Evolutionary conservation across 2,113 vertebrate genomes (phyloP).

Genomic region (human (Homo sapiens)): DNA sequence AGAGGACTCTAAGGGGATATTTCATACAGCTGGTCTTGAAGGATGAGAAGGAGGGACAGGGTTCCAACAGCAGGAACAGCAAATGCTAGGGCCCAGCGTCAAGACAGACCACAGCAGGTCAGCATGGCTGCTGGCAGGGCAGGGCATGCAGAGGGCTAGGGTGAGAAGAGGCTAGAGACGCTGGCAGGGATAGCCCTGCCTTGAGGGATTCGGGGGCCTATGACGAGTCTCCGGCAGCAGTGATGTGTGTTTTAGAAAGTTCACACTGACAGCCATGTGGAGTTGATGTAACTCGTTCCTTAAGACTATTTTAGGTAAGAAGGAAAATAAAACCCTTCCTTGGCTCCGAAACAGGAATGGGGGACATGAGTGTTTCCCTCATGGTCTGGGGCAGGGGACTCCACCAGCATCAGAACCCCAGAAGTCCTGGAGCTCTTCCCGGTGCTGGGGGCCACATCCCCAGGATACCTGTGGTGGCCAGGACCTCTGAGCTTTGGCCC

Average conservation of each 20-base stretch:
- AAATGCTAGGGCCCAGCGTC: neutral
- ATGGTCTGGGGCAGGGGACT: neutral
- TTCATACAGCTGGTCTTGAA: neutral
- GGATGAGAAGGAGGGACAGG: rapidly evolving
- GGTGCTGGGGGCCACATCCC: rapidly evolving
- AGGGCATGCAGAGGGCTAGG: rapidly evolving
- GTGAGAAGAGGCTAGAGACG: neutral
- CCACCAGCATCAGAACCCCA: neutral
- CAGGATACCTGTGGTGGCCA: rapidly evolving
- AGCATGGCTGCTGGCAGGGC: neutral
- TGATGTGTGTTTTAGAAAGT: neutral
- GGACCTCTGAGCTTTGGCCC: neutral
- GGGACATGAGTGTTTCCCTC: neutral
- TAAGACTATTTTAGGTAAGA: neutral
- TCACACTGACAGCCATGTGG: neutral
- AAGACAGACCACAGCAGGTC: neutral
- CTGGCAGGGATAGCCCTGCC: neutral
- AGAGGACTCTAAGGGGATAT: neutral
- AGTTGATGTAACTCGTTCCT: neutral
- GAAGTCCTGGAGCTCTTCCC: neutral
- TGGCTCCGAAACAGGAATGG: neutral
- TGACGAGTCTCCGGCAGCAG: neutral
- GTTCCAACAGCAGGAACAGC: neutral
- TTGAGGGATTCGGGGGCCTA: rapidly evolving
- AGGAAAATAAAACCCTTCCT: neutral